These are phyloP conservation scores for Cricetomys ansorgei DNA, from an alignment of 2,113 vertebrate species.

Conservation along the genomic window DNA sequence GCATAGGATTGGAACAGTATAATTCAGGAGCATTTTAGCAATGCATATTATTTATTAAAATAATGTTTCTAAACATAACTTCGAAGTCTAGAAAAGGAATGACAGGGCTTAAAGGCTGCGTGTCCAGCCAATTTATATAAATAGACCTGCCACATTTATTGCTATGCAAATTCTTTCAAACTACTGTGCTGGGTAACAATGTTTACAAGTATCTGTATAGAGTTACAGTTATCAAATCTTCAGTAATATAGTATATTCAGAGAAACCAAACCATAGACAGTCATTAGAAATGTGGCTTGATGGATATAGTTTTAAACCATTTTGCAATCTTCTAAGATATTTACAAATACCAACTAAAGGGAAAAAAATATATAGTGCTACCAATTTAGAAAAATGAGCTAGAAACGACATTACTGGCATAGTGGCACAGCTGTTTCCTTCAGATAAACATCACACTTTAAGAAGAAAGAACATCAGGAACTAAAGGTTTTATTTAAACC, in stretches of 20 bases:
- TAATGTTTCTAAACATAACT: constrained; percentile 38
- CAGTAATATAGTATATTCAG: background rate
- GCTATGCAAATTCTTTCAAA: constrained; percentile 25
- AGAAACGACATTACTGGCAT: background rate
- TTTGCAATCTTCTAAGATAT: background rate
- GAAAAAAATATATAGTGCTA: background rate
- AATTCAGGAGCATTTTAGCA: background rate
- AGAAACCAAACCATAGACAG: background rate
- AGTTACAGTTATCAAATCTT: background rate
- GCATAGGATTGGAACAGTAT: background rate
- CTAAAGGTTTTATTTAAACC: background rate
- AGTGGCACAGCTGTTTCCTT: background rate
- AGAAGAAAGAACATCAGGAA: background rate
- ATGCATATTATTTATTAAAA: constrained; percentile 4
- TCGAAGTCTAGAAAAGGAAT: constrained; percentile 36
- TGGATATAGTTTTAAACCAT: constrained; percentile 18
- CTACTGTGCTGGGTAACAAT: background rate
- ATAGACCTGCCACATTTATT: background rate
- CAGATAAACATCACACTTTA: background rate
- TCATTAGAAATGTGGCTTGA: constrained; percentile 32
- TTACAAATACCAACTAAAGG: background rate
- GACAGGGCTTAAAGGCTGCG: background rate
- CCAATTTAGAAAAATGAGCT: background rate
- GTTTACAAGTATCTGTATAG: constrained; percentile 8
- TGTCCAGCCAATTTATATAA: background rate